phyloP scores from a whole-genome alignment of 2,888 invertebrate genomes.

The Leucophenga maculata region DNA sequence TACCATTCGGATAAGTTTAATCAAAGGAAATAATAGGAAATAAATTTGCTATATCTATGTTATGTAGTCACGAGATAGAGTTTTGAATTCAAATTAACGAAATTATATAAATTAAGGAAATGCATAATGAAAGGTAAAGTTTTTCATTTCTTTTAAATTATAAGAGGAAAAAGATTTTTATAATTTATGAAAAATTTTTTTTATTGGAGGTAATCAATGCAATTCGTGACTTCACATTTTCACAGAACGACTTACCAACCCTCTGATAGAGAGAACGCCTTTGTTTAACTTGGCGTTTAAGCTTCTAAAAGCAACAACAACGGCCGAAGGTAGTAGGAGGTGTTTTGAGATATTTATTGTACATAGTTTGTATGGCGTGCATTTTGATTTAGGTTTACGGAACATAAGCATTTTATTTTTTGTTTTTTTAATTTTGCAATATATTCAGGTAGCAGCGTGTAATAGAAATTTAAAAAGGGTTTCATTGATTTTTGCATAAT shows the following conservation, averaged over 20 bases:
- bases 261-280: conserved; percentile 83
- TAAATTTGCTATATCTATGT: conserved; percentile 7
- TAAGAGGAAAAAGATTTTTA: conserved; percentile 26
- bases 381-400: background rate
- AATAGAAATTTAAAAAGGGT: conserved; percentile 50
- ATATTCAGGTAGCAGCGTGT: conserved; percentile 60
- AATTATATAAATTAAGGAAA: background rate
- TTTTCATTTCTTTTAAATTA: too few relatives aligned
- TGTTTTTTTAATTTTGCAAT: conserved; percentile 33
- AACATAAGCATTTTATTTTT: conserved; percentile 27
- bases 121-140: background rate
- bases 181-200: too few relatives aligned
- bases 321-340: conserved; percentile 41
- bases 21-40: background rate
- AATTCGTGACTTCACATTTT: conserved; percentile 28
- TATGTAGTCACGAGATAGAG: background rate
- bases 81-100: background rate
- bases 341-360: conserved; percentile 37
- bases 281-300: conserved; percentile 79
- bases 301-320: conserved; percentile 73
- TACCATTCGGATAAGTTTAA: background rate
- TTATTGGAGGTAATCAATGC: background rate
- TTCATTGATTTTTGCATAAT: conserved; percentile 24
- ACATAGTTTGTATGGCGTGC: conserved; percentile 30
- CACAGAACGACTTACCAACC: conserved; percentile 79